Evolutionary conservation across 2,797 vertebrate species (phyloP), one percentile per base, ranked within the genome.

Genomic region (Sebastes diaconus): DNA sequence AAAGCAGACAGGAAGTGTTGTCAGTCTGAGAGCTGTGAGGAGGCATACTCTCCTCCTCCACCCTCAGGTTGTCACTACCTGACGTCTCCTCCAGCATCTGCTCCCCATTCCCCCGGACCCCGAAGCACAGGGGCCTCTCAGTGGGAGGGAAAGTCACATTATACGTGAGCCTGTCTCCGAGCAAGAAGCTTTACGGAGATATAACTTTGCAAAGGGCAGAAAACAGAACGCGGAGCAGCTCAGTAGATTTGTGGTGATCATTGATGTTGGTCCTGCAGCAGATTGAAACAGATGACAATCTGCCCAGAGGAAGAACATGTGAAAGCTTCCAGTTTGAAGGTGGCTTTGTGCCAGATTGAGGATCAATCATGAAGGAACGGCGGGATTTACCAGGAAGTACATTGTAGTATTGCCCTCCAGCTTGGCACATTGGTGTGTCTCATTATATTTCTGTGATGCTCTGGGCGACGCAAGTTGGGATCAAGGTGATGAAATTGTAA

Each of bases 251-350:
- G 88, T 71, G 52, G 46, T 54, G 61, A 64, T 77, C 80, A 87
- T 83, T 85, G 77, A 86, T 84, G 73, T 84, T 69, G 76, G 75
- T 82, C 79, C 75, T 76, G 68, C 74, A 65, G 82, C 79, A 50
- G 81, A 85, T 86, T 89, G 81, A 83, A 91, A 87, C 80, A 84
- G 80, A 90, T 90, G 79, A 81, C 78, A 85, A 60, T 90, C 68
- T 81, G 84, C 82, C 87, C 58, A 52, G 39, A 80, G 87, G 84
- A 80, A 76, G 81, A 80, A 84, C 25, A 71, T 69, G 70, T 67
- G 63, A 85, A 87, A 89, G 85, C 84, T 85, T 83, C 77, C 42
- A 70, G 58, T 86, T 59, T 76, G 29, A 79, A 73, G 68, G 50
- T 61, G 84, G 75, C 78, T 82, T 81, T 75, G 63, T 78, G 66